A percentile compares a stretch with the other conserved stretches of the same genome.
phyloP scores from a whole-genome alignment of 2,888 invertebrate genomes.

The Geotrupes spiniger region DNA sequence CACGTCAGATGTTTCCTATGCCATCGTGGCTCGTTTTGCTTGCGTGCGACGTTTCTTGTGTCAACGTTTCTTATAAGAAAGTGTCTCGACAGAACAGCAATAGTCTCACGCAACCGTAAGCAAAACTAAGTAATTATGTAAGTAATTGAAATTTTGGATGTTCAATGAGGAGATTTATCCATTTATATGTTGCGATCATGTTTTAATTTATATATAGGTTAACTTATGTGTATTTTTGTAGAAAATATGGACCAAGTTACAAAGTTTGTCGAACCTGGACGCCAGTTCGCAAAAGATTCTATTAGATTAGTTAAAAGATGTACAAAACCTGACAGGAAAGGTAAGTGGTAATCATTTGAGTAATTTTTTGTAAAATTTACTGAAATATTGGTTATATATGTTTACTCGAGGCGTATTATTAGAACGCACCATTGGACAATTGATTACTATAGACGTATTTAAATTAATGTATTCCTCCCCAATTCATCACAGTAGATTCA shows the following conservation, averaged over 20 bases:
- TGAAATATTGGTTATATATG: no score
- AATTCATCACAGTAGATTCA: no score
- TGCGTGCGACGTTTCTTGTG: conserved; percentile 13
- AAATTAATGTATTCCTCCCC: no score
- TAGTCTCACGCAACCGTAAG: neutral
- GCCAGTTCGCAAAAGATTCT: conserved; percentile 97
- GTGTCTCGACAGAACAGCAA: neutral
- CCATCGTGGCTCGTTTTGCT: conserved; percentile 21
- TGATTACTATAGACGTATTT: no score
- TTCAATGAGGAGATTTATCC: no score
- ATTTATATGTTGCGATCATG: neutral
- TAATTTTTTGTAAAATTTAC: no score
- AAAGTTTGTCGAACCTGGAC: conserved; percentile 91
- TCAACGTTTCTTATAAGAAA: conserved; percentile 6
- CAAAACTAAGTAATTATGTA: neutral
- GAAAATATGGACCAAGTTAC: conserved; percentile 92
- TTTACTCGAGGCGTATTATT: no score
- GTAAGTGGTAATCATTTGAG: no score
- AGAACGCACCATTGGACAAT: no score
- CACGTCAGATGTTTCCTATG: conserved; percentile 20
- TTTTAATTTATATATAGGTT: neutral
- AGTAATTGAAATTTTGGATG: no score
- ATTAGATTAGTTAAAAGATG: conserved; percentile 97
- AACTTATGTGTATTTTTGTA: conserved; percentile 16
- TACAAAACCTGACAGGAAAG: conserved; percentile 98